Base-by-base conservation (phyloP, 1,140 invertebrate genomes). In the Adelges cooleyi region DNA sequence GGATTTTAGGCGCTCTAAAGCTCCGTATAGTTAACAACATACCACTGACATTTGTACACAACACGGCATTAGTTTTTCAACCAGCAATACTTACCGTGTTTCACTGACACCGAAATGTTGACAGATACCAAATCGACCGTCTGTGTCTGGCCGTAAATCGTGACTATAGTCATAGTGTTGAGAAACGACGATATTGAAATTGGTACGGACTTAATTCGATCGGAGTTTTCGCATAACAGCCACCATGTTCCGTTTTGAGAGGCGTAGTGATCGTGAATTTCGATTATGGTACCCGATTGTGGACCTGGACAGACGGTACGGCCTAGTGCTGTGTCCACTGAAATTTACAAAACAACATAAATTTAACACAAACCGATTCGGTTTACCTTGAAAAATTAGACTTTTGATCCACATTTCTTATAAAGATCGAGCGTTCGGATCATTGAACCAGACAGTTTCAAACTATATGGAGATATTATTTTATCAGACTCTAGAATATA, bases 161-260 rank as follows among this genome's bases (percentile, higher is more conserved):
- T 10, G 0, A 52, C 51, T n/a, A 68, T 33, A 10, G 67, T 38
- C 18, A 67, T 67, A 3, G 56, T 79, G 70, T 84, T 81, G 1
- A 84, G 71, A 69, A 81, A 84, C 0, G 82, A 84, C 65, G 78
- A 80, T 66, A 84, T 81, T 29, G 80, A 72, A 23, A 84, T 75
- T 0, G 79, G 79, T 0, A 78, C 72, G 11, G 70, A 73, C 68
- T 66, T 73, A n/a, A 67, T 69, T n/a, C 68, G 65, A n/a, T 67
- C 65, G 10, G 75, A 72, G 6, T 62, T 62, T 68, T 80, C 76
- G 68, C 84, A 85, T 2, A 86, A 74, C 4, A 77, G 77, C 82
- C 83, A 84, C 40, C 76, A 74, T 0, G 82, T 84, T 13, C 83
- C 83, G 73, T 85, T 84, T 53, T 75, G 74, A 66, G 83, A 83